phyloP scores from a whole-genome alignment of 2,113 vertebrate species.

The Sander vitreus region DNA sequence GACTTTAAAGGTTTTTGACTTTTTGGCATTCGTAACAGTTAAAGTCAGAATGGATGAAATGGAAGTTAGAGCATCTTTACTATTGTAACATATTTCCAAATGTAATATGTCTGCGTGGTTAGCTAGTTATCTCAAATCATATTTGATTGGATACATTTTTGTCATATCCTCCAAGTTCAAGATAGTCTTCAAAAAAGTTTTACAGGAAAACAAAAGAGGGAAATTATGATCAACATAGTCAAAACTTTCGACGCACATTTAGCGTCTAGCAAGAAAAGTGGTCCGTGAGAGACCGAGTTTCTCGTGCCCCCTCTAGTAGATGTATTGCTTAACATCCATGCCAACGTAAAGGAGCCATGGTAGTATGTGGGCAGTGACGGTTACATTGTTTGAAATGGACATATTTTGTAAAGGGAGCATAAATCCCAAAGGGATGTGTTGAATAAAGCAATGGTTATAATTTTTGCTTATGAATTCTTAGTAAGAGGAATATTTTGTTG shows the following conservation, averaged over 20 bases:
- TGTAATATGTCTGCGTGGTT: neutral
- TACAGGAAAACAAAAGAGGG: neutral
- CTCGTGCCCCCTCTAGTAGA: too few relatives aligned
- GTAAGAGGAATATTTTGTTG: neutral
- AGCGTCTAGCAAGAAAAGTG: neutral
- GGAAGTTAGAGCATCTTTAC: neutral
- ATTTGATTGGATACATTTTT: too few relatives aligned
- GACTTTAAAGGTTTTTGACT: conserved; percentile 28
- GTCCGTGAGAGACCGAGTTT: too few relatives aligned
- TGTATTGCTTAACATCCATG: too few relatives aligned
- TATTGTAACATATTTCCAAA: neutral
- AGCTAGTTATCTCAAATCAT: too few relatives aligned
- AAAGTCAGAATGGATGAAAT: conserved; percentile 13
- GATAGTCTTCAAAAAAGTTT: neutral
- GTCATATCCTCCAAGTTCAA: neutral
- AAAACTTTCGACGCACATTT: neutral
- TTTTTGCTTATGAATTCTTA: neutral
- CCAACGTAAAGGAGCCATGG: too few relatives aligned
- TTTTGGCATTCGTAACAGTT: conserved; percentile 29
- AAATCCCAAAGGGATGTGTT: neutral
- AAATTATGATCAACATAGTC: neutral
- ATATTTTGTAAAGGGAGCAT: too few relatives aligned
- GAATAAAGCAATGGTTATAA: neutral
- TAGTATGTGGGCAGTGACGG: too few relatives aligned
- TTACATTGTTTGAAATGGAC: too few relatives aligned